Evolutionary conservation across 1,140 invertebrate genomes (phyloP).

Genomic region (Sarcophaga bullata): DNA sequence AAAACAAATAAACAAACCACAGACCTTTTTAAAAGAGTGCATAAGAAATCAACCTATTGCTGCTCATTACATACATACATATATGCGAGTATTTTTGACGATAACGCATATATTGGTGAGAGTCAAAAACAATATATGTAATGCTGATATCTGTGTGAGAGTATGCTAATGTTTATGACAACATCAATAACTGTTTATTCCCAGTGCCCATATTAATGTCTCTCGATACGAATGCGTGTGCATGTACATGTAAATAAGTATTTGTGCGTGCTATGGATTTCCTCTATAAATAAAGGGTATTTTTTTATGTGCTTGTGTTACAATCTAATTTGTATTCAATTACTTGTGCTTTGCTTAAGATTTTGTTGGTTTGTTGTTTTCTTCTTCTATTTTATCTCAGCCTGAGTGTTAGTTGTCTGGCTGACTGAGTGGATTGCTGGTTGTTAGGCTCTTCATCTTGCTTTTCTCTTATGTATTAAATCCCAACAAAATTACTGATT

Average conservation of each 20-base stretch:
- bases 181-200: no score
- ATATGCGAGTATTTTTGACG: no score
- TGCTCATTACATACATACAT: no score
- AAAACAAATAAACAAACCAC: no score
- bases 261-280: no score
- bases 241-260: not conserved
- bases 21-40: no score
- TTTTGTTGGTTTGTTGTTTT: not conserved
- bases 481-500: conserved; percentile 11
- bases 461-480: not conserved
- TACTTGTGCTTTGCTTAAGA: not conserved
- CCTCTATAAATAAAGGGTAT: not conserved
- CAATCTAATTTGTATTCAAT: conserved; percentile 27
- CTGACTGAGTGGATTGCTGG: no score
- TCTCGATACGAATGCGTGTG: not conserved
- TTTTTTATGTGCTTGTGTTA: not conserved
- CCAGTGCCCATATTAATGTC: no score
- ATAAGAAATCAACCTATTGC: no score
- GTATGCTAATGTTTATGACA: not conserved
- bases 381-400: not conserved
- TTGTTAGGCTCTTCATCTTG: no score
- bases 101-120: no score
- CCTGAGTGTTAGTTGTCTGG: not conserved
- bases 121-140: no score
- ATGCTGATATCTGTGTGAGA: not conserved